These are phyloP conservation scores for Oasisia sp. DNA, from an alignment of 2,888 invertebrate genomes.

Conservation along the genomic window DNA sequence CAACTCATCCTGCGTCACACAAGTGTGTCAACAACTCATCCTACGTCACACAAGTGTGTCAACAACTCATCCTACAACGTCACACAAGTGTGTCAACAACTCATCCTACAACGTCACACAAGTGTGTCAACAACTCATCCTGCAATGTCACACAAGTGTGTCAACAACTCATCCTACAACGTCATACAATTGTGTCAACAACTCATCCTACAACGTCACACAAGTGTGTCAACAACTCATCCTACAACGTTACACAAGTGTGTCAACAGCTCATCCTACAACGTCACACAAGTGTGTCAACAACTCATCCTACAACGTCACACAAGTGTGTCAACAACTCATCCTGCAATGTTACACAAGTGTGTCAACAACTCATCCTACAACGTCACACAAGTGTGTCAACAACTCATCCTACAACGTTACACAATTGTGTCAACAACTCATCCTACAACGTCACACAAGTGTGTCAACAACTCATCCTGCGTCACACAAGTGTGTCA, in stretches of 20 bases:
- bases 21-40: conserved; percentile 26
- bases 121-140: conserved; percentile 26
- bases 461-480: conserved; percentile 26
- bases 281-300: background rate
- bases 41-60: background rate
- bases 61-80: conserved; percentile 26
- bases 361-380: conserved; percentile 26
- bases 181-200: conserved; percentile 20
- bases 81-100: conserved; percentile 24
- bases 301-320: conserved; percentile 26
- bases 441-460: background rate
- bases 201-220: background rate
- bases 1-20: conserved; percentile 24
- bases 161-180: conserved; percentile 26
- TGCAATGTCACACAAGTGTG: background rate
- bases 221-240: conserved; percentile 25
- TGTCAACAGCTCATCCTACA: conserved; percentile 26
- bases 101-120: background rate
- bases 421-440: conserved; percentile 22
- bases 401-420: conserved; percentile 26
- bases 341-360: too few species aligned
- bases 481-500: too few species aligned
- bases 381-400: background rate
- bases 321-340: too few species aligned
- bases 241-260: background rate